Evolutionary conservation across 2,888 invertebrate species (phyloP).

Genomic region (Orthosia cruda): DNA sequence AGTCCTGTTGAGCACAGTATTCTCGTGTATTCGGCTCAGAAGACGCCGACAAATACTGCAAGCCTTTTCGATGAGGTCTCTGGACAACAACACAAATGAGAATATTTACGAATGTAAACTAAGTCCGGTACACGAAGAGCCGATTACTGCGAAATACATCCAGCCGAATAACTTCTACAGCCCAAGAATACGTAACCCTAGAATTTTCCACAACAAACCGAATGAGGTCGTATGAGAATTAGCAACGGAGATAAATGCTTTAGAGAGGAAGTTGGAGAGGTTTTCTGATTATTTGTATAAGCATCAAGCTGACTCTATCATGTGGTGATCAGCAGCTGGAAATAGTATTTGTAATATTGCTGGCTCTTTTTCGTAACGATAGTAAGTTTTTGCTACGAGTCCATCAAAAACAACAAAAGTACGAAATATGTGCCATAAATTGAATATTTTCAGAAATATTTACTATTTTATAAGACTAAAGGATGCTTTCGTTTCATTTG

Average conservation of each 20-base stretch:
- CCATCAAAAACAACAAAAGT: conserved; percentile 41
- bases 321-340: conserved; percentile 88
- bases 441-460: conserved; percentile 35
- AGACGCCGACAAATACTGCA: conserved; percentile 89
- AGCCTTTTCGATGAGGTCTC: conserved; percentile 83
- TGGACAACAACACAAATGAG: conserved; percentile 84
- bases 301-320: conserved; percentile 92
- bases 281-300: conserved; percentile 90
- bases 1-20: conserved; percentile 93
- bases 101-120: conserved; percentile 86
- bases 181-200: conserved; percentile 87
- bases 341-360: conserved; percentile 21
- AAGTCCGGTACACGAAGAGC: conserved; percentile 80
- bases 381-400: conserved; percentile 32
- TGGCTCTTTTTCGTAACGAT: conserved; percentile 39
- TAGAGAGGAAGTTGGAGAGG: conserved; percentile 89
- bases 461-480: conserved; percentile 28
- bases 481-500: conserved; percentile 8
- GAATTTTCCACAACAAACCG: conserved; percentile 87
- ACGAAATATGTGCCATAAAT: conserved; percentile 73
- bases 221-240: conserved; percentile 91
- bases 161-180: conserved; percentile 90
- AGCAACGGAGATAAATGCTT: conserved; percentile 91
- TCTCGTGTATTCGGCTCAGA: conserved; percentile 93
- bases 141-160: conserved; percentile 87